Percentiles rank a stretch among this genome's conserved stretches.
Conservation (phyloP, 2,113 vertebrate species). For the Abramis brama region DNA sequence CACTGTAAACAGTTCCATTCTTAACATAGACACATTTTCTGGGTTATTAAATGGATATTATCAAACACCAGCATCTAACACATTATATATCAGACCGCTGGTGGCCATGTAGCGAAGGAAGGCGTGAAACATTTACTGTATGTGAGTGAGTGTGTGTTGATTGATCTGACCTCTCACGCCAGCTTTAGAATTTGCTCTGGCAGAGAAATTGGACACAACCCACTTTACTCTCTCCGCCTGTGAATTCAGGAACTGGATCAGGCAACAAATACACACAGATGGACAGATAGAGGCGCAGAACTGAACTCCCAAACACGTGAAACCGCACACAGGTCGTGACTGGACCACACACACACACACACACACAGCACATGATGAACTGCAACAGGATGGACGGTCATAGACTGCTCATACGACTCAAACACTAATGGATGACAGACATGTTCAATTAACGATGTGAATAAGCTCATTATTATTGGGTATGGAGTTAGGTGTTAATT, state of each 20-base stretch:
- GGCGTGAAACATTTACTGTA: not conserved
- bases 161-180: not conserved
- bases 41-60: not conserved
- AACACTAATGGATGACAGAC: not conserved
- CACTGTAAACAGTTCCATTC: not conserved
- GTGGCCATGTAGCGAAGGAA: not conserved
- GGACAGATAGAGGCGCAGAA: not conserved
- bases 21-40: not conserved
- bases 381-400: not conserved
- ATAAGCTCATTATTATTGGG: not conserved
- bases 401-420: slow-evolving; percentile 1
- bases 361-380: slow-evolving; percentile 7
- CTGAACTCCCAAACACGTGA: not conserved
- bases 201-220: slow-evolving; percentile 10
- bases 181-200: not conserved
- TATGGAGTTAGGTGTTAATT: too few species aligned
- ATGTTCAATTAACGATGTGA: not conserved
- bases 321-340: not conserved
- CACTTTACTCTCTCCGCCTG: not conserved
- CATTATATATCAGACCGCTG: not conserved
- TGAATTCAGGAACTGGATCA: not conserved
- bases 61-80: not conserved
- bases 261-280: slow-evolving; percentile 10
- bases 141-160: slow-evolving; percentile 17
- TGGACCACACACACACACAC: not conserved